Evolutionary conservation across 2,888 invertebrate genomes (phyloP).

Genomic region (Aleiodes testaceus): DNA sequence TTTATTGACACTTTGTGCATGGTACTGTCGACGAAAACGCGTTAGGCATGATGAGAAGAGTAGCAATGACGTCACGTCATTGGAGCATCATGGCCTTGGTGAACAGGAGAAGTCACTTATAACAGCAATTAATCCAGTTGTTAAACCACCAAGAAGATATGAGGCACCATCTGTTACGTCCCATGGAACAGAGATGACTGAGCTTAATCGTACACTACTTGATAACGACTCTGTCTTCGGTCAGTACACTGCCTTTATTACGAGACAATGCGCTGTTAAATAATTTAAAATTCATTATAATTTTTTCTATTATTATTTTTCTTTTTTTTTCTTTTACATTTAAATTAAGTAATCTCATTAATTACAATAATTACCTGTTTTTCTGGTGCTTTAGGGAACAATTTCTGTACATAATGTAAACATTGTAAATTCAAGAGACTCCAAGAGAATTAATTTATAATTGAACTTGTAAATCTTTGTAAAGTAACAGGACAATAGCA

Average conservation of each 20-base stretch:
- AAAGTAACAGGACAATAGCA: conserved; percentile 4
- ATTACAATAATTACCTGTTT: not conserved
- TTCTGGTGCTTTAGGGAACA: conserved; percentile 22
- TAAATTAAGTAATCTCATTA: not conserved
- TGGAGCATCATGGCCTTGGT: conserved; percentile 84
- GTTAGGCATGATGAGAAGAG: conserved; percentile 77
- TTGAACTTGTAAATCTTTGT: conserved; percentile 6
- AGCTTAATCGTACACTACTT: conserved; percentile 85
- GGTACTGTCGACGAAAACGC: conserved; percentile 75
- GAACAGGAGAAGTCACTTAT: conserved; percentile 91
- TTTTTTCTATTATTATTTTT: not conserved
- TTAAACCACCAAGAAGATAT: conserved; percentile 86
- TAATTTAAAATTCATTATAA: conserved; percentile 30
- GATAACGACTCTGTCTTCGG: conserved; percentile 87
- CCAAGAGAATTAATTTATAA: not conserved
- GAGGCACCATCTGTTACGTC: conserved; percentile 83
- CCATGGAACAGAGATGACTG: conserved; percentile 87
- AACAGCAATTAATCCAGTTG: conserved; percentile 88
- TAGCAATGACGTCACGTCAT: conserved; percentile 78
- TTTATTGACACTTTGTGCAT: conserved; percentile 76
- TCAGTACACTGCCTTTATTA: conserved; percentile 74
- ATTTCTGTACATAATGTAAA: conserved; percentile 5
- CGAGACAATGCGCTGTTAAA: conserved; percentile 60
- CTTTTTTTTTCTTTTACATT: not conserved
- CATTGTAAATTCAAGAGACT: conserved; percentile 3